Conservation (phyloP, 1,140 invertebrate genomes). For the Saxidomus purpurata region DNA sequence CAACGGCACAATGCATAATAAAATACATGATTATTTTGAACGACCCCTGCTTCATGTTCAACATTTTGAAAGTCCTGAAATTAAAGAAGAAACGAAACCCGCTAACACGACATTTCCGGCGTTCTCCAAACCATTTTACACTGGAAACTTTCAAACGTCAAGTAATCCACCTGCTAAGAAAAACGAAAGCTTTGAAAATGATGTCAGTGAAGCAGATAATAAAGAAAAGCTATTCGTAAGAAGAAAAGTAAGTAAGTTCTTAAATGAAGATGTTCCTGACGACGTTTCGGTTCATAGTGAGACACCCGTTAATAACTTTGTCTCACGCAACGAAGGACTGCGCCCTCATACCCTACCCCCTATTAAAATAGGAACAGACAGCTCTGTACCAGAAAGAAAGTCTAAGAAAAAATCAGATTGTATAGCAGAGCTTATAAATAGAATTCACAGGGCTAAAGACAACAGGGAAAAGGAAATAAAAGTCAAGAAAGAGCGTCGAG, state of each 20-base stretch:
- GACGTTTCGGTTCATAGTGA: conserved; percentile 40
- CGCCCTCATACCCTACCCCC: conserved; percentile 58
- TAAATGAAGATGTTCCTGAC: conserved; percentile 50
- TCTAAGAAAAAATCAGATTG: conserved; percentile 22
- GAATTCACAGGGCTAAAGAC: conserved; percentile 38
- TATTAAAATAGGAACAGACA: conserved; percentile 61
- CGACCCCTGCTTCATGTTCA: conserved; percentile 44
- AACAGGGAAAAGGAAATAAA: conserved; percentile 26
- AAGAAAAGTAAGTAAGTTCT: conserved; percentile 59
- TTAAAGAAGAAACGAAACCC: neutral
- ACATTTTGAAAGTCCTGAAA: neutral
- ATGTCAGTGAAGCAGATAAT: neutral
- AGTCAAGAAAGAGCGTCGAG: conserved; percentile 46
- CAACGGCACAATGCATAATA: conserved; percentile 30
- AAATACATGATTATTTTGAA: conserved; percentile 59
- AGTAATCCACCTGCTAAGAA: neutral
- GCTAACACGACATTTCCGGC: conserved; percentile 3
- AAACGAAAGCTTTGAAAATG: neutral
- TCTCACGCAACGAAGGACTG: neutral
- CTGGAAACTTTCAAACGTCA: conserved; percentile 2
- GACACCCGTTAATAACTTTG: neutral
- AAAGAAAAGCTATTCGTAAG: conserved; percentile 44
- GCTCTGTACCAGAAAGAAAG: neutral
- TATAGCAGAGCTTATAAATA: conserved; percentile 28
- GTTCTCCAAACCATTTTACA: conserved; percentile 47